Evolutionary conservation across 1,140 invertebrate genomes (phyloP).

Genomic region (Sycophaga agraensis): DNA sequence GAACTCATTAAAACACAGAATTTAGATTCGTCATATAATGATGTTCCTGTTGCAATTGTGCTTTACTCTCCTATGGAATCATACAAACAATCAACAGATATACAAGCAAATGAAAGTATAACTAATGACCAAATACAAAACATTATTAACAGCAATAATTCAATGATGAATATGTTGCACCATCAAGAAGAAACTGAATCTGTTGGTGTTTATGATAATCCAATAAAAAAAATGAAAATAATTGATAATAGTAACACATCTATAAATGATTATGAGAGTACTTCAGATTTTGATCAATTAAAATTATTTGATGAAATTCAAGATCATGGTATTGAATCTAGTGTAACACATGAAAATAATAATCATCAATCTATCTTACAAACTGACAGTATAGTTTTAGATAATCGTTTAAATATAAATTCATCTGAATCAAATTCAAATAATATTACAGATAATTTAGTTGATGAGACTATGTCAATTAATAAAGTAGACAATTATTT

Average conservation of each 20-base stretch:
- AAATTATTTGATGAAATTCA: constrained; percentile 38
- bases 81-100: constrained; percentile 5
- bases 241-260: constrained; percentile 29
- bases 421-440: constrained; percentile 15
- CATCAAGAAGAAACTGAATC: constrained; percentile 26
- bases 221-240: constrained; percentile 22
- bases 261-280: constrained; percentile 35
- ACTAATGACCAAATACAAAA: constrained; percentile 25
- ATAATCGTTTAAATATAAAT: constrained; percentile 14
- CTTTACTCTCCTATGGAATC: constrained; percentile 27
- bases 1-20: constrained; percentile 33
- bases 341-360: background rate
- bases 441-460: constrained; percentile 19
- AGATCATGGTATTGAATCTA: constrained; percentile 4
- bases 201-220: constrained; percentile 30
- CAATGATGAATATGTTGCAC: constrained; percentile 22
- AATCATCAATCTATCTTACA: background rate
- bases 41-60: constrained; percentile 27
- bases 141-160: constrained; percentile 30
- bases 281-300: constrained; percentile 36
- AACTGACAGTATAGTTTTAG: constrained; percentile 8
- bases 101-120: constrained; percentile 6
- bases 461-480: constrained; percentile 24
- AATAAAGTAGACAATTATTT: constrained; percentile 15
- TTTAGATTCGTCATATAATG: constrained; percentile 22